phyloP scores from a whole-genome alignment of 2,113 vertebrate species.

The Pongo abelii region DNA sequence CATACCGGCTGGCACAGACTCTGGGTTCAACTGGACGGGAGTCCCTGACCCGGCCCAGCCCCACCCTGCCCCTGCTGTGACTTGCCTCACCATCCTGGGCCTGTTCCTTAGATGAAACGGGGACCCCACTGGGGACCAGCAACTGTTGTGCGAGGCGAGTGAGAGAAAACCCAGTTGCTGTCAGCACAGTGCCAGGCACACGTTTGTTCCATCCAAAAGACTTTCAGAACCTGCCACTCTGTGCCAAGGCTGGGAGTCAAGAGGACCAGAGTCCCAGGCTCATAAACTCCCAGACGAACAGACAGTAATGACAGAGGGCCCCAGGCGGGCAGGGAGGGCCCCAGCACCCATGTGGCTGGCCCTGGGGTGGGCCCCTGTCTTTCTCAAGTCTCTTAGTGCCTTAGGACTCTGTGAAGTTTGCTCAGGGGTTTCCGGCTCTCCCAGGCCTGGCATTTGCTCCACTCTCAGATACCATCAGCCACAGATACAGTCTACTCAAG shows the following conservation, averaged over 20 bases:
- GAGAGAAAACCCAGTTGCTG: too few species aligned
- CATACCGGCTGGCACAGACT: accelerated
- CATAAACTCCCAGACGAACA: neutral
- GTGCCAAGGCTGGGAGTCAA: neutral
- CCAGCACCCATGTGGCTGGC: accelerated
- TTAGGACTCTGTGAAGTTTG: neutral
- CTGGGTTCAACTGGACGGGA: accelerated
- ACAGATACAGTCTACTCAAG: neutral
- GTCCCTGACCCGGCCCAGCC: neutral
- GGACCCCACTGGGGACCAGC: neutral
- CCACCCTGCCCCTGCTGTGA: neutral
- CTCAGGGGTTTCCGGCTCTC: neutral
- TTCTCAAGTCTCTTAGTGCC: neutral
- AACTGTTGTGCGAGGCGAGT: accelerated
- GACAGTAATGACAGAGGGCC: neutral
- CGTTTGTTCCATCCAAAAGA: neutral
- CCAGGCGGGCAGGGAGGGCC: neutral
- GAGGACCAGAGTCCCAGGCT: neutral
- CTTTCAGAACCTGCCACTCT: neutral
- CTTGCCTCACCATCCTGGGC: neutral
- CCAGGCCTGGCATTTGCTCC: neutral
- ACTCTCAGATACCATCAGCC: neutral
- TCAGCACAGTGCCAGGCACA: neutral
- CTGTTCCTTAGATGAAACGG: neutral
- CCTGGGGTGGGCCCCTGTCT: neutral